These are phyloP conservation scores for Patiria pectinifera DNA, from an alignment of 53 echinoderm and acorn worm genomes.

Conservation along the genomic window DNA sequence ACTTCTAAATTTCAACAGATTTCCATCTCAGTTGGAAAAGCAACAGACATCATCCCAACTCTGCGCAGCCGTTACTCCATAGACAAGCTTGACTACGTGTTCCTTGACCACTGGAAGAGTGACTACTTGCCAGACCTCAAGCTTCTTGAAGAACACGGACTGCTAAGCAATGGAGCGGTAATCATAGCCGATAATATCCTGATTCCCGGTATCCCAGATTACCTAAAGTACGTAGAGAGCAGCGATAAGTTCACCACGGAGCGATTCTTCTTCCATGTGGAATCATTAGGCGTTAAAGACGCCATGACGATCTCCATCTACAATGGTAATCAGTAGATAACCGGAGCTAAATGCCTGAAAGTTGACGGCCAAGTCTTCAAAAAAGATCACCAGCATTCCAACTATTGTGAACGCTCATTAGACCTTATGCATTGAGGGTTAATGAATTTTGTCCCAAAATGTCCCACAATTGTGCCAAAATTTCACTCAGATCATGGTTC, in stretches of 20 bases:
- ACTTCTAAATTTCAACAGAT: background rate
- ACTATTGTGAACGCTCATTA: background rate
- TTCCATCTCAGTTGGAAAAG: background rate
- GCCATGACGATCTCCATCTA: conserved; percentile 16
- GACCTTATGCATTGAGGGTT: too few relatives aligned
- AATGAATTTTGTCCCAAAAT: too few relatives aligned
- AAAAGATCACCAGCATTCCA: background rate
- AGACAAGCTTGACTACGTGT: conserved; percentile 73
- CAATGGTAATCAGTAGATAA: background rate
- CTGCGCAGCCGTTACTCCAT: conserved; percentile 48
- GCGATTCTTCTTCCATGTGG: background rate
- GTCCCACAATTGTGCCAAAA: too few relatives aligned
- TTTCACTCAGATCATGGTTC: too few relatives aligned
- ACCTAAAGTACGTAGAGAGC: conserved; percentile 63
- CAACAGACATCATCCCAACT: conserved; percentile 57
- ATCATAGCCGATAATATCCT: conserved; percentile 70
- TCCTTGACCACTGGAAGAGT: conserved; percentile 73
- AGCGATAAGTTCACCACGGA: background rate
- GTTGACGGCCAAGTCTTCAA: background rate
- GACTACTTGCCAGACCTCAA: conserved; percentile 68
- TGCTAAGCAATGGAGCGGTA: conserved; percentile 61
- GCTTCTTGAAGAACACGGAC: conserved; percentile 52
- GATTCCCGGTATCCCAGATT: conserved; percentile 72
- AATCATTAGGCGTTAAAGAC: background rate
- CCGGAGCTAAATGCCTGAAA: background rate